Evolutionary conservation across 2,888 invertebrate species (phyloP).

Genomic region (Campoplex nolae): DNA sequence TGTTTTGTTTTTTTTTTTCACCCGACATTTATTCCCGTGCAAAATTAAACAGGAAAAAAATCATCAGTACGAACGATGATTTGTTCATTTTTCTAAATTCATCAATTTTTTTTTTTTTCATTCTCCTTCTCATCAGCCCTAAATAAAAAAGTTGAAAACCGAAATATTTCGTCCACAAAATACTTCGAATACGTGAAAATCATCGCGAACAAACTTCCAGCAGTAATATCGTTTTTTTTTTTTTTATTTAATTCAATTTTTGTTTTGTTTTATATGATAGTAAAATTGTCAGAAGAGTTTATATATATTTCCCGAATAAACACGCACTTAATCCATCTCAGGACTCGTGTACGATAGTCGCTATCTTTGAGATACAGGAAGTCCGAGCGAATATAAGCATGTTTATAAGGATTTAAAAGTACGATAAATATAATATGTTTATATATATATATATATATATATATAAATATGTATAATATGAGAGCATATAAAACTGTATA

Average conservation of each 20-base stretch:
- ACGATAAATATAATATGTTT: conserved; percentile 27
- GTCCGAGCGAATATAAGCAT: conserved; percentile 46
- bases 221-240: too few relatives aligned
- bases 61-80: too few relatives aligned
- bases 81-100: neutral
- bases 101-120: neutral
- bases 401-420: conserved; percentile 33
- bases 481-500: conserved; percentile 17
- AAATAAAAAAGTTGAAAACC: neutral
- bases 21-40: too few relatives aligned
- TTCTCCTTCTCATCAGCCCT: neutral
- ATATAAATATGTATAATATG: conserved; percentile 23
- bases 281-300: neutral
- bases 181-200: too few relatives aligned
- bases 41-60: too few relatives aligned
- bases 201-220: too few relatives aligned
- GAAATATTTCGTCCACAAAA: neutral
- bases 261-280: neutral
- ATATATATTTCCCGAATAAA: neutral
- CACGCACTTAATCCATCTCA: conserved; percentile 9
- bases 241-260: neutral
- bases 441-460: conserved; percentile 21
- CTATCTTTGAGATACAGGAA: conserved; percentile 59
- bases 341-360: conserved; percentile 40
- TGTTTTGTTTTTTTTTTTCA: neutral